phyloP scores from a whole-genome alignment of 1,140 invertebrate genomes.

The Eumaeus atala region DNA sequence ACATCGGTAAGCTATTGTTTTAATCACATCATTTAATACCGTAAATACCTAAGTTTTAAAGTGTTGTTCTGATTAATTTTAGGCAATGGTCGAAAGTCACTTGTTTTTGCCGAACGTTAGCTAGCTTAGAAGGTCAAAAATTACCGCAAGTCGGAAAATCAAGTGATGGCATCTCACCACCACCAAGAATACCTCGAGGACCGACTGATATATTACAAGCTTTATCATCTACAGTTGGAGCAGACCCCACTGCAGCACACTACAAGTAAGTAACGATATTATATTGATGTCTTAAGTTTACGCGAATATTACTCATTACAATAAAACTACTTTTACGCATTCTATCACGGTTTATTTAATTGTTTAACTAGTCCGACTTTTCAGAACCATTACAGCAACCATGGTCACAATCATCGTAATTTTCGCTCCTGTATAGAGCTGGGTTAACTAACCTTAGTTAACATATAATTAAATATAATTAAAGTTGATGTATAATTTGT shows the following conservation, averaged over 20 bases:
- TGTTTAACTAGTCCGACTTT: too few relatives aligned
- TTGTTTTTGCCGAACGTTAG: slow-evolving; percentile 45
- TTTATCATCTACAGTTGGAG: slow-evolving; percentile 81
- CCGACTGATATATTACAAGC: slow-evolving; percentile 90
- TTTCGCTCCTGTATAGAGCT: too few relatives aligned
- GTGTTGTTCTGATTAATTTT: slow-evolving; percentile 6
- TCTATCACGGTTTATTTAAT: too few relatives aligned
- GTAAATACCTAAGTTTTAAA: background rate
- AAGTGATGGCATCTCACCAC: slow-evolving; percentile 67
- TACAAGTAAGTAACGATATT: slow-evolving; percentile 82
- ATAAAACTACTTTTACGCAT: too few relatives aligned
- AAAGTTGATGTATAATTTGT: too few relatives aligned
- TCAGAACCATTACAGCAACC: too few relatives aligned
- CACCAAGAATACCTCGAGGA: slow-evolving; percentile 81
- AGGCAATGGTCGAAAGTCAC: slow-evolving; percentile 51
- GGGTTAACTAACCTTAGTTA: too few relatives aligned
- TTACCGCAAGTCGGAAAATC: slow-evolving; percentile 40
- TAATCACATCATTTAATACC: background rate
- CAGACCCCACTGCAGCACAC: slow-evolving; percentile 86
- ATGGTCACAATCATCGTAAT: too few relatives aligned
- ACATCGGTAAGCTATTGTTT: slow-evolving; percentile 30
- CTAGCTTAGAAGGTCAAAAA: slow-evolving; percentile 53
- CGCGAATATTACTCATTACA: too few relatives aligned
- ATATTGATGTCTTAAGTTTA: too few relatives aligned
- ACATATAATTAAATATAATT: too few relatives aligned